These are phyloP conservation scores for Argyrosomus japonicus DNA, from an alignment of 2,113 vertebrate species.

Conservation along the genomic window DNA sequence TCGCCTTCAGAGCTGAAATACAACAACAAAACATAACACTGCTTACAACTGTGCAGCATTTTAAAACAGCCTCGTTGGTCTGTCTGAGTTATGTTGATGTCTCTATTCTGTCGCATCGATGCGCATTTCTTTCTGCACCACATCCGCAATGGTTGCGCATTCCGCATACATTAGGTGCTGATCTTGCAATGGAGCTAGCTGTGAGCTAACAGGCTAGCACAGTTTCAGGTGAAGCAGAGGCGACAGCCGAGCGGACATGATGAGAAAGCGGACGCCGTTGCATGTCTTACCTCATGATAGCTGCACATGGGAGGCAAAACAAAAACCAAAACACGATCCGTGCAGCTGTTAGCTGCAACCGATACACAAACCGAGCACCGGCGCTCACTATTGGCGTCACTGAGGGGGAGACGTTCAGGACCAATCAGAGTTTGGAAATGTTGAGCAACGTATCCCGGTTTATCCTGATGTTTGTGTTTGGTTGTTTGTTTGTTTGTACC, in stretches of 20 bases:
- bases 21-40: slow-evolving; percentile 59
- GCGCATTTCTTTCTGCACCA: slow-evolving; percentile 83
- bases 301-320: slow-evolving; percentile 50
- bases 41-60: slow-evolving; percentile 10
- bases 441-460: too few species aligned
- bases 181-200: slow-evolving; percentile 64
- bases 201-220: slow-evolving; percentile 49
- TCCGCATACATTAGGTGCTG: slow-evolving; percentile 83
- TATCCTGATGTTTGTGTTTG: too few species aligned
- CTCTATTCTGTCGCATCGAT: slow-evolving; percentile 78
- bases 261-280: neutral
- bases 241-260: neutral
- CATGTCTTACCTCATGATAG: slow-evolving; percentile 71
- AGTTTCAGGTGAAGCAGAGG: slow-evolving; percentile 3
- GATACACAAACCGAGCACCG: slow-evolving; percentile 75
- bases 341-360: slow-evolving; percentile 69
- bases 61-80: neutral
- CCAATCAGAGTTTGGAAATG: slow-evolving; percentile 18
- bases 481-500: too few species aligned
- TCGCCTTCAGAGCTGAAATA: slow-evolving; percentile 63
- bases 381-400: slow-evolving; percentile 81
- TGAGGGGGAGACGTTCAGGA: neutral
- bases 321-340: slow-evolving; percentile 67
- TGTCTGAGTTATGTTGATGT: neutral
- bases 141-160: slow-evolving; percentile 86